phyloP scores from a whole-genome alignment of 2,888 invertebrate genomes.

The Odontomyia ornata region DNA sequence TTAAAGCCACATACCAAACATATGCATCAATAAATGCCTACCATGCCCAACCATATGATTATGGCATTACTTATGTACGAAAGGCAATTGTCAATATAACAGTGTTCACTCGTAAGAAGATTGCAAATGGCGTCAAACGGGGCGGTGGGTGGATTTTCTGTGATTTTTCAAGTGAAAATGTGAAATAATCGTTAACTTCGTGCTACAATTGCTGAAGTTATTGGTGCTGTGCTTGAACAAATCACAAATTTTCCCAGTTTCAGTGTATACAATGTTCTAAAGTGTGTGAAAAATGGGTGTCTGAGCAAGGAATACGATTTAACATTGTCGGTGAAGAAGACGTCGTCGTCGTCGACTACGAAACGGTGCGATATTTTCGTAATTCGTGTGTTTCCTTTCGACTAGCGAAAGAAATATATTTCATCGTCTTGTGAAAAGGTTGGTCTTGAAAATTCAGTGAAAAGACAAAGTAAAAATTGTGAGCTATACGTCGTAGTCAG shows the following conservation, averaged over 20 bases:
- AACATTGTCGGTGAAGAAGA: neutral
- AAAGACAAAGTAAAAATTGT: no score
- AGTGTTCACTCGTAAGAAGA: constrained; percentile 16
- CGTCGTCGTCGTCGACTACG: neutral
- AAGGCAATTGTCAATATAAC: constrained; percentile 31
- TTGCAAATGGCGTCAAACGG: constrained; percentile 36
- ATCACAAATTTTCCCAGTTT: neutral
- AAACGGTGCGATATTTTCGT: neutral
- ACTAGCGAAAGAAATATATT: no score
- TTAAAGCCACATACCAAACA: no score
- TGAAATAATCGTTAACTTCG: neutral
- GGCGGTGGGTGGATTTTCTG: constrained; percentile 3
- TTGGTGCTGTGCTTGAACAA: neutral
- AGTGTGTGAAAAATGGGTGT: no score
- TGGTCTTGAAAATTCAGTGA: no score
- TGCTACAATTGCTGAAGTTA: neutral
- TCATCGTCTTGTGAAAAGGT: no score
- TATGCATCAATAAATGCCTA: no score
- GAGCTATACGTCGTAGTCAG: no score
- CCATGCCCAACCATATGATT: neutral
- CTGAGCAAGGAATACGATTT: neutral
- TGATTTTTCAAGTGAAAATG: constrained; percentile 27
- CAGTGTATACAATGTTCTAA: neutral
- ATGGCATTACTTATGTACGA: constrained; percentile 6
- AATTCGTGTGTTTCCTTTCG: neutral